Evolutionary conservation across 2,113 vertebrate genomes (phyloP), one percentile per base, ranked within the genome.

Genomic region (Perognathus longimembris): DNA sequence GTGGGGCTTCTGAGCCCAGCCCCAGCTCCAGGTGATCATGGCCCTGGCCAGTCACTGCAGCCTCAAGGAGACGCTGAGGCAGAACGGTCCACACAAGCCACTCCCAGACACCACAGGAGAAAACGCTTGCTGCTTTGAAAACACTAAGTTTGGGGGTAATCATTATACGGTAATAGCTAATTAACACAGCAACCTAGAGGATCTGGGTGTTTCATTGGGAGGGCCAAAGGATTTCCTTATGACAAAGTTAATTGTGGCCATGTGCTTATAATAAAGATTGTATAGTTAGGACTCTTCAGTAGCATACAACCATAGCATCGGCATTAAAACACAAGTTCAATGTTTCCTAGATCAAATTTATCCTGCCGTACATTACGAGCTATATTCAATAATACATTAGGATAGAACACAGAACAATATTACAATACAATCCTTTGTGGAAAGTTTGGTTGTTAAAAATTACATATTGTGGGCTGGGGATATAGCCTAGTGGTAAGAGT

Each of bases 401-500:
- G 32, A 64, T 30, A 61, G 38, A 17, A 90, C 12, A 74, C 20
- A 45, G 34, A 81, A 85, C 5, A 76, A 59, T n/a, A n/a, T 26
- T 21, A 67, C 0, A 76, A n/a, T 79, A 61, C 1, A 81, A 45
- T 30, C 24, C 32, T 76, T 88, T 95, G 8, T 57, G 61, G 50
- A 87, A 57, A 40, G 0, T 76, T 15, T 34, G 82, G 22, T 40
- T 91, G 90, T 71, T 63, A 67, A 76, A 90, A 91, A 78, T 74
- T 42, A 75, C n/a, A 22, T 63, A 50, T 54, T 70, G n/a, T n/a
- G n/a, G n/a, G n/a, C n/a, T n/a, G n/a, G n/a, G n/a, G n/a, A n/a
- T n/a, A n/a, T n/a, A n/a, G n/a, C n/a, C n/a, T n/a, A n/a, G n/a
- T n/a, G n/a, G n/a, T n/a, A n/a, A n/a, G n/a, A n/a, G n/a, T n/a